Percentiles rank a stretch among this genome's conserved stretches.
phyloP scores from a whole-genome alignment of 2,888 invertebrate species.

The Mimumesa dahlbomi region DNA sequence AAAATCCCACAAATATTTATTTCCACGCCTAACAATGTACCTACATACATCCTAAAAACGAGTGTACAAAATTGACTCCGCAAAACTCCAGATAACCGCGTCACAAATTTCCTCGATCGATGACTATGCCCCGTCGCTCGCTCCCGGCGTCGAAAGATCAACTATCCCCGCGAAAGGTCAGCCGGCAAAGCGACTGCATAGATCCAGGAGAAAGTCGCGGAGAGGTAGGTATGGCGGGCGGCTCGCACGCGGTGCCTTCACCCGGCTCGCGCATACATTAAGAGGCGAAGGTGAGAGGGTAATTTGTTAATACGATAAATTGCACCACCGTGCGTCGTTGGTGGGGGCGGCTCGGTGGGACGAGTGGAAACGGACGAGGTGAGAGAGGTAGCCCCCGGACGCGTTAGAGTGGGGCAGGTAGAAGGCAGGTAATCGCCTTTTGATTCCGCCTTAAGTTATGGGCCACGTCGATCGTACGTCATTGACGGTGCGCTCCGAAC shows the following conservation, averaged over 20 bases:
- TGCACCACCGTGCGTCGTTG: constrained; percentile 40
- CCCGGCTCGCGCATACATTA: constrained; percentile 39
- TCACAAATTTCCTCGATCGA: no score
- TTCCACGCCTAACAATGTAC: no score
- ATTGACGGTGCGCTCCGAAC: constrained; percentile 60
- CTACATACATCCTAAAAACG: no score
- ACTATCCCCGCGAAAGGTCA: constrained; percentile 37
- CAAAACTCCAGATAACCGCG: no score
- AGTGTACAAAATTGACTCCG: no score
- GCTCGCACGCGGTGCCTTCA: constrained; percentile 16
- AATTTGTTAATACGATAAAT: constrained; percentile 71
- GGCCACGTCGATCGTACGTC: constrained; percentile 68
- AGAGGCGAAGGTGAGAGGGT: constrained; percentile 58
- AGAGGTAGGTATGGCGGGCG: constrained; percentile 12
- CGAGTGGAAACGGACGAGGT: constrained; percentile 3
- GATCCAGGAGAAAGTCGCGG: constrained; percentile 44
- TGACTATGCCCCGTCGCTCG: no score
- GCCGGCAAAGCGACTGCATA: constrained; percentile 8
- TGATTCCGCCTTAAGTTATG: constrained; percentile 69
- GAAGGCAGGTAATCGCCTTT: constrained; percentile 66
- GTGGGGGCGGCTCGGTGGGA: constrained; percentile 5
- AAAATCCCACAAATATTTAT: no score
- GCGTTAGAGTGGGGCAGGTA: constrained; percentile 25
- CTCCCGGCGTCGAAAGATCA: constrained; percentile 30
- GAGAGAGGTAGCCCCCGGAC: constrained; percentile 1